Evolutionary conservation across 2,888 invertebrate genomes (phyloP), one percentile per base, ranked within the genome.

Genomic region (Orthonychiurus folsomi): DNA sequence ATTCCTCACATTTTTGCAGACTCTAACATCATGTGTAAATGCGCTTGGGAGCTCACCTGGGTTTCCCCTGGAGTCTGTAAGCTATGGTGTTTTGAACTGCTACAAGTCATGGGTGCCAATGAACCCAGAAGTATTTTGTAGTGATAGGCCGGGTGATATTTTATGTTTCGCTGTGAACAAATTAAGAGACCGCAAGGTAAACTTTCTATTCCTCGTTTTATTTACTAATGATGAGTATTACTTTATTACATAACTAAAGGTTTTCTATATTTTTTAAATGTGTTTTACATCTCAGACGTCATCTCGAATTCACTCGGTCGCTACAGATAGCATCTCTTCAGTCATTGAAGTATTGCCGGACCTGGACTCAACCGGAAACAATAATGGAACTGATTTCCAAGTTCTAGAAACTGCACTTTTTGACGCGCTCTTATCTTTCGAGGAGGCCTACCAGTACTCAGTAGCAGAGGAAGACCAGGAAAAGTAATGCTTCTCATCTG

Each of bases 381-480:
- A 72, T 59, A 86, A 84, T 75, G 85, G 74, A 59, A 72, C 85
- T 73, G 82, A 86, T 73, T 77, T 80, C 69, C 84, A 85, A 66
- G 82, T 84, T 56, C 79, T 95, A 61, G 91, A 93, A 74, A 80
- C 85, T 69, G 83, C 87, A 66, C 80, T 96, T 62, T 93, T 93
- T 77, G 85, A 86, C 69, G 88, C 87, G 69, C 86, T 95, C 52
- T 80, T 88, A 67, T 81, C 84, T 37, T 80, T 96, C 65, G 90
- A 92, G 73, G 85, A 87, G 67, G 85, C 90, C 18, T 96, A 94
- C 77, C 92, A 93, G 74, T 79, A 89, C 76, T 89, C 93, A 1
- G 93, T 95, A 1, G 92, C 91, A 1, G 86, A 88, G 66, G 96
- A 96, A 78, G 94, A 96, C 75, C 86, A 88, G 69, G 93, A 93